Base-by-base conservation (phyloP, 23 tunicate species). In the Aplidium turbinatum region DNA sequence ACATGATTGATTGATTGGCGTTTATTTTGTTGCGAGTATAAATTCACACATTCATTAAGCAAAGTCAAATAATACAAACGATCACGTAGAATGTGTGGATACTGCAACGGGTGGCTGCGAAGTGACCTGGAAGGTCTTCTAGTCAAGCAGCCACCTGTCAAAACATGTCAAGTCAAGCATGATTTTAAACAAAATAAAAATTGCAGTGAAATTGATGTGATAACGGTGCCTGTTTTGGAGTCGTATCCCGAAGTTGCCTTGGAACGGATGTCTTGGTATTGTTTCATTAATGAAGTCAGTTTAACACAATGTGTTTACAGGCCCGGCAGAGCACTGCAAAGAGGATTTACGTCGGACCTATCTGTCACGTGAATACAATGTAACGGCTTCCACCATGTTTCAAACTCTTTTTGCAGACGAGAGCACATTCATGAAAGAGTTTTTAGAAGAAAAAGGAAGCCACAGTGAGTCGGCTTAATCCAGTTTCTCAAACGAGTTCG, bases 381-480 rank as follows among this genome's bases (percentile, higher is more conserved):
- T 70, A 0, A 46, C 97, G 25, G 90, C 83, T 3, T 25, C 33
- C 2, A 53, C 54, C 23, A 20, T 90, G 62, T 84, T 69, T 57
- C 21, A 74, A 38, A 75, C 68, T 11, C 58, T 90, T 22, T 90
- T 58, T 55, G 97, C 82, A 3, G 91, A 78, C 19, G 68, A 64
- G n/a, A 77, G 89, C 57, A 22, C 69, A 0, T 90, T 90, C 70
- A 78, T 68, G 73, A 72, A 72, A 40, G 63, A 70, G 19, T 63
- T 53, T 31, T 58, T 82, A 21, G 75, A 56, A 33, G 66, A 51
- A 25, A 72, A 73, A 65, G 82, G 81, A 3, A 54, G 76, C 18
- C 47, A 38, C 0, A 58, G 91, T 78, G 25, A 77, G 58, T 71
- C 21, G 20, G 20, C 50, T 7, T 29, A n/a, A 72, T n/a, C n/a